Evolutionary conservation across 2,797 vertebrate species (phyloP), one percentile per base, ranked within the genome.

Genomic region (Crypturellus tataupa): DNA sequence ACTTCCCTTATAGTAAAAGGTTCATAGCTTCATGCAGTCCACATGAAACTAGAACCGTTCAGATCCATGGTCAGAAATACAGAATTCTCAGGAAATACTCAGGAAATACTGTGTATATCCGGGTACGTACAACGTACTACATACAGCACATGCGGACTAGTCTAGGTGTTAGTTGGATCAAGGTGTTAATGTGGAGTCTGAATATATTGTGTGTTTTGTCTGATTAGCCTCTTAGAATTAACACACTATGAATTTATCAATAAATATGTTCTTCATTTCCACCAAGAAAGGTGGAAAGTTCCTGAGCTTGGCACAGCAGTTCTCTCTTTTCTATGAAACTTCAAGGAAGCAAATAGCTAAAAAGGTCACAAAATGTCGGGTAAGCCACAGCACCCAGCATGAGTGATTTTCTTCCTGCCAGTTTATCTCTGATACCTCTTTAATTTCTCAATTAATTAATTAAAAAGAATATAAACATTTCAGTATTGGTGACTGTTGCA

Each of bases 81-180:
- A 76, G 46, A 47, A 47, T 47, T 47, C 46, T 47, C 46, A 47
- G 46, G 46, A 21, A 42, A 64, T 33, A 25, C 10, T n/a, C 55
- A n/a, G 25, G 37, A 72, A 82, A 58, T 11, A 85, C 51, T 37
- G 16, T 67, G 10, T 14, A 7, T 5, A 4, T 11, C 37, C 27
- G 24, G 14, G 14, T 27, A 4, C 9, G 4, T 62, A 71, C 23
- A 20, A 64, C 1, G 9, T 12, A 29, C 44, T 19, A 6, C 25
- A 55, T 29, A 42, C 4, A 59, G 31, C 10, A 44, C 0, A 0
- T 37, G 42, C 0, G 2, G 29, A 37, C 44, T 1, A 7, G 12
- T 39, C 64, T 42, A 35, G 65, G 46, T 7, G 25, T n/a, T 33
- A 37, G 2, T 55, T 78, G 29, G 39, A 51, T 58, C 11, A 24